Conservation (phyloP, 2,888 invertebrate species). For the Caenorhabditis parvicauda region DNA sequence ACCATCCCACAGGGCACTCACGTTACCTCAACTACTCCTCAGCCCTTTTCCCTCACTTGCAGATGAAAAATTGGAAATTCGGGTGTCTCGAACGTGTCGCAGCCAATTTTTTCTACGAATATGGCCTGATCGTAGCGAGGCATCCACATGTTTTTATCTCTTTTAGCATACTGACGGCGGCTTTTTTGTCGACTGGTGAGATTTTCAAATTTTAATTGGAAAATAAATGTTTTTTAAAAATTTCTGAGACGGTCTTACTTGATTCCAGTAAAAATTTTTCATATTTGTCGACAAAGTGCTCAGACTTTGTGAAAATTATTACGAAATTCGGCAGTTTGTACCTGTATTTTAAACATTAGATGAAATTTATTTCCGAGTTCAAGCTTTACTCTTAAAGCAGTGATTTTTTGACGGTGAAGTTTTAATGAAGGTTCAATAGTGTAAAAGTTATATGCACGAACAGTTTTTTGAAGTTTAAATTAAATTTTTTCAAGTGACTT, state of each 20-base stretch:
- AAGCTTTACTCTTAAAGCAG: background rate
- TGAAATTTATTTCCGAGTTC: conserved; percentile 1
- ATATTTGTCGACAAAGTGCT: background rate
- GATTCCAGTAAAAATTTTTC: background rate
- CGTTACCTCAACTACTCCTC: background rate
- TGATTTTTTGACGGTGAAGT: too few species aligned
- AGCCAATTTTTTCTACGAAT: conserved; percentile 43
- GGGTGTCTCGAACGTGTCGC: conserved; percentile 48
- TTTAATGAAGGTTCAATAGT: too few species aligned
- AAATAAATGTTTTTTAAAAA: background rate
- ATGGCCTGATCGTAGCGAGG: conserved; percentile 41
- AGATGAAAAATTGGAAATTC: conserved; percentile 17
- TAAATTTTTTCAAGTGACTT: too few species aligned
- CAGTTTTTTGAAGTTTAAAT: too few species aligned
- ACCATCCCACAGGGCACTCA: too few species aligned
- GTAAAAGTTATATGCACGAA: too few species aligned
- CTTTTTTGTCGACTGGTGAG: conserved; percentile 33
- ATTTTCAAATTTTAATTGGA: background rate
- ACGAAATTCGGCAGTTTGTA: background rate
- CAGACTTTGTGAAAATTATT: background rate
- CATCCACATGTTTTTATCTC: conserved; percentile 46
- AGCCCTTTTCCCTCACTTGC: background rate
- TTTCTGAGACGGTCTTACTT: background rate
- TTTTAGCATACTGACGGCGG: conserved; percentile 35
- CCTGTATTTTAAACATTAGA: background rate